These are phyloP conservation scores for Trichomycterus rosablanca DNA, from an alignment of 2,113 vertebrate genomes.

Conservation along the genomic window DNA sequence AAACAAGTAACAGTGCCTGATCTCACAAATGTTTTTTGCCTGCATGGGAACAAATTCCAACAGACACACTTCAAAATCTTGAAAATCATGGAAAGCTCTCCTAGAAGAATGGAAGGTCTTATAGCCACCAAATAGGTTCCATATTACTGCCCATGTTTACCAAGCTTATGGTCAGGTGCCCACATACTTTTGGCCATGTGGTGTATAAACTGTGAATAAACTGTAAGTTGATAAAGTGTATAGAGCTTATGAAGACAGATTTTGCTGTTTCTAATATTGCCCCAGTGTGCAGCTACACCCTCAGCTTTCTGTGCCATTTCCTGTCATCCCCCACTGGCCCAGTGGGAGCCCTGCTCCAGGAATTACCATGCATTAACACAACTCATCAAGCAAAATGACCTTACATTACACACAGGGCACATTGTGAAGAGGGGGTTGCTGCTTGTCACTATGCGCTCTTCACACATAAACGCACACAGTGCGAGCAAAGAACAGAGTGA, in stretches of 20 bases:
- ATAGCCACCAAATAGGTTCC: no score
- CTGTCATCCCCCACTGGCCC: not conserved
- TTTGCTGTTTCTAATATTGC: not conserved
- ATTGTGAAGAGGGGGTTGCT: not conserved
- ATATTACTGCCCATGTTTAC: no score
- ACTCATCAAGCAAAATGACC: not conserved
- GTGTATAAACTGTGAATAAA: not conserved
- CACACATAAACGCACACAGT: not conserved
- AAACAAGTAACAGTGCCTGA: no score
- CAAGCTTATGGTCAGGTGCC: no score
- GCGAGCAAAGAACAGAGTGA: slow-evolving; percentile 9
- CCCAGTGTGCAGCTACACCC: not conserved
- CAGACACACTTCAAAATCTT: no score
- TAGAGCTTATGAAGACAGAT: no score
- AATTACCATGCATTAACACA: slow-evolving; percentile 5
- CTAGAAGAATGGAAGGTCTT: no score
- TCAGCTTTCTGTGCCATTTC: not conserved
- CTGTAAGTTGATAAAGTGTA: no score
- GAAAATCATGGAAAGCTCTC: no score
- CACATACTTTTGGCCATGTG: no score
- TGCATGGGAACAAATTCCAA: no score
- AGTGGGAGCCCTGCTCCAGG: not conserved
- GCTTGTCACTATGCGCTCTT: not conserved
- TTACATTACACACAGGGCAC: slow-evolving; percentile 10
- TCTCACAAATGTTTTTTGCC: no score